phyloP scores from a whole-genome alignment of 2,888 invertebrate species.

The Noctuana brunneofusca region DNA sequence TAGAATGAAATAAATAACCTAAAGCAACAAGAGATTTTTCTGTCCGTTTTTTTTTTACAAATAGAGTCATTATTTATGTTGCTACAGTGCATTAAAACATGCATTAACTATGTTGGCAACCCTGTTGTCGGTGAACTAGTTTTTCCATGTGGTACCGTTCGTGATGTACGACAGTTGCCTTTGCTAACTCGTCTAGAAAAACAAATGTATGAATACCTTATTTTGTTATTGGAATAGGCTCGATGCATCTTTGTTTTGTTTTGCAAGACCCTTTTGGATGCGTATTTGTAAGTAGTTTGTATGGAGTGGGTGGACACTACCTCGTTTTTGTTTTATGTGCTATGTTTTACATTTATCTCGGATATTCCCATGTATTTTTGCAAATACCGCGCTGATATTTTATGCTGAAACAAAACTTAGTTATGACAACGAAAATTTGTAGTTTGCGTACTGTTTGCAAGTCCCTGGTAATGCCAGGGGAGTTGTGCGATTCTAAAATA shows the following conservation, averaged over 20 bases:
- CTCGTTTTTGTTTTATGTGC: neutral
- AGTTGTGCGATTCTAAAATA: no score
- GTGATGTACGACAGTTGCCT: slow-evolving; percentile 16
- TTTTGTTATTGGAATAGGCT: slow-evolving; percentile 33
- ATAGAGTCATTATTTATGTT: no score
- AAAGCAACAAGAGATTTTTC: no score
- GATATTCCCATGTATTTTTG: slow-evolving; percentile 1
- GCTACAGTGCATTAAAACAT: no score
- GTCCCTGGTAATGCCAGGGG: no score
- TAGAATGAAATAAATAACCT: no score
- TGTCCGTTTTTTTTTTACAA: no score
- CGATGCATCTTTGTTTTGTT: slow-evolving; percentile 17
- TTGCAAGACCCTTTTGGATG: neutral
- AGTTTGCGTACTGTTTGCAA: no score
- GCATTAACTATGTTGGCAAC: slow-evolving; percentile 13
- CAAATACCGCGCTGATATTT: neutral
- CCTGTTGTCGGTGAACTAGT: slow-evolving; percentile 48
- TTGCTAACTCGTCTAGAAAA: slow-evolving; percentile 11
- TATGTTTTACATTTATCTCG: slow-evolving; percentile 10
- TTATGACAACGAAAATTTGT: neutral
- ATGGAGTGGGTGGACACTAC: slow-evolving; percentile 11
- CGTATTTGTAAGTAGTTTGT: slow-evolving; percentile 14
- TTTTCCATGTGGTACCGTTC: slow-evolving; percentile 43
- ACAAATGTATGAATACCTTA: slow-evolving; percentile 26
- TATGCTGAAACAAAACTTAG: neutral